Evolutionary conservation across 2,888 invertebrate species (phyloP).

Genomic region (Drosophila cracens): DNA sequence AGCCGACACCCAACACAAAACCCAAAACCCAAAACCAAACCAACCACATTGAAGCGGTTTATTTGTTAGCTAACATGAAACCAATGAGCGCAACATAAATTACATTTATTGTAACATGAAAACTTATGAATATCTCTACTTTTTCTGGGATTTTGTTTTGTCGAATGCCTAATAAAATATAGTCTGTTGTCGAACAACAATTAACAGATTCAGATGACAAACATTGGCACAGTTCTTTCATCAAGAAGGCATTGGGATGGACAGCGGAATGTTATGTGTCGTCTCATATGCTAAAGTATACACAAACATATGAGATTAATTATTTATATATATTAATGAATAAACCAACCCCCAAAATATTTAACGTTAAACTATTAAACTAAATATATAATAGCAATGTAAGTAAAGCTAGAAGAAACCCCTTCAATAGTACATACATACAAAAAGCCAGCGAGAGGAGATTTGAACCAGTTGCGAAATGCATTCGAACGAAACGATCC

Average conservation of each 20-base stretch:
- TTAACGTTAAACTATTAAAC: constrained; percentile 53
- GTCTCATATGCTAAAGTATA: constrained; percentile 31
- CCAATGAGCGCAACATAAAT: constrained; percentile 27
- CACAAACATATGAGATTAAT: constrained; percentile 33
- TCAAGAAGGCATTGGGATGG: background rate
- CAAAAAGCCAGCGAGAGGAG: constrained; percentile 6
- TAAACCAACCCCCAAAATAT: constrained; percentile 34
- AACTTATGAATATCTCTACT: constrained; percentile 23
- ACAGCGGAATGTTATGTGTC: constrained; percentile 27
- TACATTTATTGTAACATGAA: constrained; percentile 29
- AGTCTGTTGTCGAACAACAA: constrained; percentile 4
- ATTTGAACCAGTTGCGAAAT: constrained; percentile 7
- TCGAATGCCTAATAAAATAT: background rate
- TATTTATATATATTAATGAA: constrained; percentile 20
- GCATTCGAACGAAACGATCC: constrained; percentile 31
- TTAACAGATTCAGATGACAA: constrained; percentile 13
- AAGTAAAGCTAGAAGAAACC: constrained; percentile 28
- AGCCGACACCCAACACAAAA: constrained; percentile 9
- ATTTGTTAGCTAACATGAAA: constrained; percentile 30
- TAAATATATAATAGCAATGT: constrained; percentile 39
- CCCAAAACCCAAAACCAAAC: constrained; percentile 6
- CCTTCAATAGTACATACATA: constrained; percentile 1
- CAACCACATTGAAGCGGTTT: constrained; percentile 22
- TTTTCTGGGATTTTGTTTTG: constrained; percentile 20
- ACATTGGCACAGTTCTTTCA: background rate